phyloP scores from a whole-genome alignment of 2,113 vertebrate species.

The Typhlomys cinereus region DNA sequence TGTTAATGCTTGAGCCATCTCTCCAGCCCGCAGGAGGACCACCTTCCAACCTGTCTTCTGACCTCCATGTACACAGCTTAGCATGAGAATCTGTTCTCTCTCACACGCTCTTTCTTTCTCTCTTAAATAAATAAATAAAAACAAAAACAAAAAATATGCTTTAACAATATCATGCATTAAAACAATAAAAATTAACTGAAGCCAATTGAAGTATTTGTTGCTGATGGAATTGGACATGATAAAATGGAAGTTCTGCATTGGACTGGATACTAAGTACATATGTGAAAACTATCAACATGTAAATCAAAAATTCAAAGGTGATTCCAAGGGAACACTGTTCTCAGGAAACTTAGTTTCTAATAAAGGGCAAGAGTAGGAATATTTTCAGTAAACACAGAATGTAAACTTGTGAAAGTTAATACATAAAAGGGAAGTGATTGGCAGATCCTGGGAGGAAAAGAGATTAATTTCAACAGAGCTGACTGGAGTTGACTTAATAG shows the following conservation, averaged over 20 bases:
- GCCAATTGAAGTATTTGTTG: neutral
- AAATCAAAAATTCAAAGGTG: neutral
- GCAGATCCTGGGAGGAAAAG: neutral
- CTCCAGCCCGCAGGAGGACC: no score
- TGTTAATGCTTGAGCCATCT: no score
- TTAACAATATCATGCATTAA: neutral
- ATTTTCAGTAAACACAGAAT: neutral
- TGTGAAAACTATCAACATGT: neutral
- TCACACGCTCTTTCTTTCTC: no score
- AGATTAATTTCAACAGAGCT: conserved; percentile 50
- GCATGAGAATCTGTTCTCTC: no score
- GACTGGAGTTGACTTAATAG: conserved; percentile 12
- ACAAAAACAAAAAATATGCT: neutral
- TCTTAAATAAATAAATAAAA: no score
- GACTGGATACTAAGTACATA: neutral
- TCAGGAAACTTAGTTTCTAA: neutral
- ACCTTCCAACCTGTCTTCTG: no score
- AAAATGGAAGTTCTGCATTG: neutral
- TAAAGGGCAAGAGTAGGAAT: neutral
- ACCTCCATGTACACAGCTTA: no score
- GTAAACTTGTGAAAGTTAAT: neutral
- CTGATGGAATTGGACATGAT: neutral
- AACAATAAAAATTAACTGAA: neutral
- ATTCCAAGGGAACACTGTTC: neutral
- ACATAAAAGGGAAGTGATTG: neutral